Evolutionary conservation across 2,113 vertebrate species (phyloP).

Genomic region (Aldabrachelys gigantea): DNA sequence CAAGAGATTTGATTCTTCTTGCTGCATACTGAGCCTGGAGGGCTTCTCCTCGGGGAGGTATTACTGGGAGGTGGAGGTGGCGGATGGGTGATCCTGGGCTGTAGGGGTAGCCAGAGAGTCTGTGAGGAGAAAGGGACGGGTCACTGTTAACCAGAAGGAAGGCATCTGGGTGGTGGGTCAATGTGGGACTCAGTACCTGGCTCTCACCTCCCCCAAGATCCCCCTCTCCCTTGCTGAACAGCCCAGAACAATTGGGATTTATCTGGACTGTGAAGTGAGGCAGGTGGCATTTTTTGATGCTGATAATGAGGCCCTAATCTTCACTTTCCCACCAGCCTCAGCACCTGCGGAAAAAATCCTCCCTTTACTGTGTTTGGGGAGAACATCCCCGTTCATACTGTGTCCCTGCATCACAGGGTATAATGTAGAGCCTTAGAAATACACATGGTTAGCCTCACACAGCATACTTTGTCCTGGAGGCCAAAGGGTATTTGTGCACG

Average conservation of each 20-base stretch:
- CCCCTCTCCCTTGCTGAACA: conserved; percentile 61
- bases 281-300: conserved; percentile 76
- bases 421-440: no score
- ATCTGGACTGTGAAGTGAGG: conserved; percentile 83
- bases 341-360: conserved; percentile 73
- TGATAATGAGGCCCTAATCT: conserved; percentile 25
- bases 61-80: conserved; percentile 81
- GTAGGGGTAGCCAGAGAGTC: conserved; percentile 83
- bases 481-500: no score
- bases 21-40: no score
- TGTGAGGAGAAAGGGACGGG: conserved; percentile 79
- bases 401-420: no score
- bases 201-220: conserved; percentile 61
- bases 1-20: no score
- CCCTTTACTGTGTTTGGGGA: conserved; percentile 53
- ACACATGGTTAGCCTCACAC: no score
- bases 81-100: conserved; percentile 76
- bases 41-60: conserved; percentile 23
- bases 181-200: conserved; percentile 73
- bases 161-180: conserved; percentile 87
- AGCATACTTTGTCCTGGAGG: no score
- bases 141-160: conserved; percentile 72
- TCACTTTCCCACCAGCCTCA: conserved; percentile 69
- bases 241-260: conserved; percentile 77
- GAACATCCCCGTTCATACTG: no score